Percentiles rank a stretch among this genome's conserved stretches.
These are phyloP conservation scores for Pseudopodoces humilis DNA, from an alignment of 2,113 vertebrate genomes.

Conservation along the genomic window DNA sequence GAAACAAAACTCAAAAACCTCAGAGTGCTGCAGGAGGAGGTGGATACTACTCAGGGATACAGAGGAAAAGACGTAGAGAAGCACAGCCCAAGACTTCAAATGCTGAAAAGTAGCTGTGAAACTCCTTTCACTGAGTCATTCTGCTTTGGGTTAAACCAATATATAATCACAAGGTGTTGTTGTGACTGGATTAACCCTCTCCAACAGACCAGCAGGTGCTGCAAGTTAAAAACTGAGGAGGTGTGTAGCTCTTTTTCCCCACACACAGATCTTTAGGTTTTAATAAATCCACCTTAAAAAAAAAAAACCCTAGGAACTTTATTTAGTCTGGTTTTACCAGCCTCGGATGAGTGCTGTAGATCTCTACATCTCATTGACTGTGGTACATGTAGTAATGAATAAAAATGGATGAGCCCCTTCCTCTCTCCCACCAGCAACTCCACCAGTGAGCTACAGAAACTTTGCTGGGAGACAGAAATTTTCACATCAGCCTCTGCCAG, in stretches of 20 bases:
- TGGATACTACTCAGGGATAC: not conserved
- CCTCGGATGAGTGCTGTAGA: not conserved
- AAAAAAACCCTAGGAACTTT: constrained; percentile 26
- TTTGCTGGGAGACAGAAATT: not conserved
- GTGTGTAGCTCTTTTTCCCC: not conserved
- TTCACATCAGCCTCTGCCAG: not conserved
- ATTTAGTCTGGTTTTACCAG: constrained; percentile 34
- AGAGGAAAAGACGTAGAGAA: not conserved
- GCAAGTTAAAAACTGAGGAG: not conserved
- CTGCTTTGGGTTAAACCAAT: not conserved
- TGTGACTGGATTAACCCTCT: not conserved
- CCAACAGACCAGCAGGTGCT: not conserved
- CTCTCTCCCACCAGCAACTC: not conserved
- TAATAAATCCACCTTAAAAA: constrained; percentile 36
- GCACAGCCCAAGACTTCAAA: not conserved
- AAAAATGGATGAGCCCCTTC: not conserved
- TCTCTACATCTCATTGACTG: not conserved
- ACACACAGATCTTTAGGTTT: not conserved
- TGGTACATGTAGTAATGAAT: not conserved
- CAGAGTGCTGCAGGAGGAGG: not conserved
- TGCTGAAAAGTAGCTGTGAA: not conserved
- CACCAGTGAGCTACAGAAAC: not conserved
- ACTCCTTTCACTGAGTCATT: not conserved
- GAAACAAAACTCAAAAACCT: not conserved
- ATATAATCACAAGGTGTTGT: not conserved